phyloP scores from a whole-genome alignment of 2,888 invertebrate genomes.

The Calameuta pallipes region DNA sequence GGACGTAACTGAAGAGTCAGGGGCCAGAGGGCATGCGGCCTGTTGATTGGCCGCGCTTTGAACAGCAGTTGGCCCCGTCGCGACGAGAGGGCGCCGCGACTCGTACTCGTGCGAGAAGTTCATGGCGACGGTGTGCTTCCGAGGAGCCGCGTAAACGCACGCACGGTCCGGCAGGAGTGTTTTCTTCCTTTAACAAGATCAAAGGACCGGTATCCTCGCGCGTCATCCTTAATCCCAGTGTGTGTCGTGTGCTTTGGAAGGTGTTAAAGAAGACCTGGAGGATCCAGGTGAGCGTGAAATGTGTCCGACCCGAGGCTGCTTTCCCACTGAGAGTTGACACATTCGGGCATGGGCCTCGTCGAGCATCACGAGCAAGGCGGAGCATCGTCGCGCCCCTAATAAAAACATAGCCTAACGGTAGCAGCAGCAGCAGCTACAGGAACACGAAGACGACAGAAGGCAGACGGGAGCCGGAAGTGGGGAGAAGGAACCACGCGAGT shows the following conservation, averaged over 20 bases:
- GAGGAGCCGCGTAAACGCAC: slow-evolving; percentile 12
- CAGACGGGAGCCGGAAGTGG: neutral
- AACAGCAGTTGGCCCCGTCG: slow-evolving; percentile 31
- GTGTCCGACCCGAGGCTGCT: neutral
- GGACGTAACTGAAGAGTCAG: neutral
- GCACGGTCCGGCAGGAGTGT: slow-evolving; percentile 4
- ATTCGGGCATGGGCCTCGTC: slow-evolving; percentile 1
- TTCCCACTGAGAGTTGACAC: slow-evolving; percentile 1
- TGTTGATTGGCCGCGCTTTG: slow-evolving; percentile 51
- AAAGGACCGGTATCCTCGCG: slow-evolving; percentile 12
- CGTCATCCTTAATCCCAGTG: neutral
- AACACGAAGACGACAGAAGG: slow-evolving; percentile 13
- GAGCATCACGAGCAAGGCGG: slow-evolving; percentile 6
- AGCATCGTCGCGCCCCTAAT: slow-evolving; percentile 7
- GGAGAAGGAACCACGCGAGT: slow-evolving; percentile 4
- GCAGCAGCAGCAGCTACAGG: slow-evolving; percentile 11
- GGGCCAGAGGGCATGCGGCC: slow-evolving; percentile 45
- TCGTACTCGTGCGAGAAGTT: slow-evolving; percentile 22
- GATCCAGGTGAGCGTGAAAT: neutral
- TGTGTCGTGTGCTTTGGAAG: neutral
- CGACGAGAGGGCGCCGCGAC: slow-evolving; percentile 29
- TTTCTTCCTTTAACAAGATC: neutral
- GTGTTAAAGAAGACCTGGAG: neutral
- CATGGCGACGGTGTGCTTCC: slow-evolving; percentile 26
- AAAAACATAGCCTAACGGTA: slow-evolving; percentile 7